phyloP scores from a whole-genome alignment of 2,113 vertebrate genomes.

The Tor tambroides region DNA sequence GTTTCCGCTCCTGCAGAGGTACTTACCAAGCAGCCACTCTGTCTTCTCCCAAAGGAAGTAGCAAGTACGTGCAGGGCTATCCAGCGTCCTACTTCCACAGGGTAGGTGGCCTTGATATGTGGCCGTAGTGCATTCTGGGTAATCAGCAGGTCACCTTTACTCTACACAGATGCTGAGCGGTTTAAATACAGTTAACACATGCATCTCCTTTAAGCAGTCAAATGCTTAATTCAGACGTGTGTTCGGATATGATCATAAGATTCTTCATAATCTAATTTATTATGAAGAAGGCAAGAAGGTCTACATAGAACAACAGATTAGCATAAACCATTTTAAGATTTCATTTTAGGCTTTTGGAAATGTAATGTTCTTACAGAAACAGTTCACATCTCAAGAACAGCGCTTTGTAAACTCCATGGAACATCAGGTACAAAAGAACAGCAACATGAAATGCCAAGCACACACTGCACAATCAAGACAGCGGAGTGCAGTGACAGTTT shows the following conservation, averaged over 20 bases:
- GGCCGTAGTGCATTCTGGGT: conserved; percentile 44
- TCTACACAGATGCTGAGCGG: conserved; percentile 46
- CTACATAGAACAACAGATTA: background rate
- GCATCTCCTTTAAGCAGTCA: background rate
- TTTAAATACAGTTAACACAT: background rate
- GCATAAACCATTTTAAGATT: background rate
- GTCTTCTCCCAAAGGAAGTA: conserved; percentile 15
- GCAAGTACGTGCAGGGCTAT: conserved; percentile 20
- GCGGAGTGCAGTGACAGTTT: background rate
- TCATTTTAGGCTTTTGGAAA: background rate
- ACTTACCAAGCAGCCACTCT: background rate
- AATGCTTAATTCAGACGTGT: background rate
- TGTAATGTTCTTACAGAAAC: background rate
- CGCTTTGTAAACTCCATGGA: background rate
- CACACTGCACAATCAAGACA: background rate
- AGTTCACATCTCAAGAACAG: background rate
- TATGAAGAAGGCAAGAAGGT: too few species aligned
- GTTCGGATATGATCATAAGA: background rate
- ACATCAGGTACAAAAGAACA: background rate
- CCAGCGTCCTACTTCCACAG: conserved; percentile 42
- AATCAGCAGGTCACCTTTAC: conserved; percentile 66
- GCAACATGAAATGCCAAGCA: background rate
- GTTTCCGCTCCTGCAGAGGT: background rate
- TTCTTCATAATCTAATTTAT: background rate
- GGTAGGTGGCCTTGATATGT: conserved; percentile 37